Evolutionary conservation across 2,888 invertebrate species (phyloP).

Genomic region (Scelioninae gen. 1): DNA sequence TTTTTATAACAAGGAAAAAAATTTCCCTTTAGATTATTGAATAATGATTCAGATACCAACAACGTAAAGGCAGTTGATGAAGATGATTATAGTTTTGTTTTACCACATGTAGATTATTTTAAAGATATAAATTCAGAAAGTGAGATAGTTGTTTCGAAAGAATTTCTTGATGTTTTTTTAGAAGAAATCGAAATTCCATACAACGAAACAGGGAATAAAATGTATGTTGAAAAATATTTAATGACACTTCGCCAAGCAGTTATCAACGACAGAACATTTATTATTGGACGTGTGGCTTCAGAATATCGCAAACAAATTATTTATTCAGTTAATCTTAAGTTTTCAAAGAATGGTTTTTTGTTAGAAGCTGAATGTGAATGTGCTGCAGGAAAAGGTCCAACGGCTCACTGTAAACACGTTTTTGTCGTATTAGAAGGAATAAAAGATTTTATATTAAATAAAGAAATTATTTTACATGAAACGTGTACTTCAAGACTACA

Average conservation of each 20-base stretch:
- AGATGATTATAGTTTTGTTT: slow-evolving; percentile 13
- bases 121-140: slow-evolving; percentile 13
- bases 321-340: slow-evolving; percentile 19
- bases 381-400: slow-evolving; percentile 59
- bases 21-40: slow-evolving; percentile 18
- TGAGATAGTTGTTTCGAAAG: not conserved
- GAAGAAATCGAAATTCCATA: slow-evolving; percentile 8
- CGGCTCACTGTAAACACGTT: slow-evolving; percentile 65
- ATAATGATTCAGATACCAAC: slow-evolving; percentile 11
- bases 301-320: slow-evolving; percentile 29
- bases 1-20: too few species aligned
- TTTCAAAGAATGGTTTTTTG: slow-evolving; percentile 16
- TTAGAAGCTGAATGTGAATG: slow-evolving; percentile 52
- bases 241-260: slow-evolving; percentile 6
- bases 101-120: not conserved
- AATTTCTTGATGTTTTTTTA: slow-evolving; percentile 7
- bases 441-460: slow-evolving; percentile 47
- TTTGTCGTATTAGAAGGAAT: slow-evolving; percentile 51
- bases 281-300: slow-evolving; percentile 27
- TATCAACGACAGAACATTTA: not conserved
- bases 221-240: slow-evolving; percentile 19
- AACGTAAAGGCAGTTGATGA: slow-evolving; percentile 8
- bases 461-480: slow-evolving; percentile 29
- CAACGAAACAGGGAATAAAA: slow-evolving; percentile 1
- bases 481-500: slow-evolving; percentile 62